A percentile compares a stretch with the other conserved stretches of the same genome.
These are phyloP conservation scores for Mugil cephalus DNA, from an alignment of 2,113 vertebrate species.

Conservation along the genomic window DNA sequence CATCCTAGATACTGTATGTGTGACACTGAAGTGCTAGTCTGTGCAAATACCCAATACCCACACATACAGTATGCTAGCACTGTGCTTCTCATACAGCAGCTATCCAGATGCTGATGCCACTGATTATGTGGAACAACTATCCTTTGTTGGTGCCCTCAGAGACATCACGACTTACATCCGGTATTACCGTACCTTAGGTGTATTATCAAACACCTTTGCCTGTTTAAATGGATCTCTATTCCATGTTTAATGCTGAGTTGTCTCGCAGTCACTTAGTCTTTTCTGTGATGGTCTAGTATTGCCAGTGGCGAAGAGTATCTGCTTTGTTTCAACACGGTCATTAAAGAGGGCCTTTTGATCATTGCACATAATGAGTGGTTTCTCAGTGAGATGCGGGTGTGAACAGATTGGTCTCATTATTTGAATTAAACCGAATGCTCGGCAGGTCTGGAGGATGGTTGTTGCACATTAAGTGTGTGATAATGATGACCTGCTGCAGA, in stretches of 20 bases:
- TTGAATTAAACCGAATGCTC: constrained; percentile 61
- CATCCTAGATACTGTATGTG: neutral
- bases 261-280: neutral
- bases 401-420: constrained; percentile 63
- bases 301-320: constrained; percentile 25
- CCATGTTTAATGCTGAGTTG: neutral
- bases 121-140: neutral
- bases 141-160: neutral
- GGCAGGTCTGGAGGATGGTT: constrained; percentile 48
- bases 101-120: neutral
- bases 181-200: no score
- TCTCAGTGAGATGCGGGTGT: constrained; percentile 49
- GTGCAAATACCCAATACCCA: no score
- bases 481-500: constrained; percentile 53
- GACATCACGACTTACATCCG: neutral
- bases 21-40: neutral
- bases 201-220: no score
- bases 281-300: neutral
- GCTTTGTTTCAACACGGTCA: constrained; percentile 40
- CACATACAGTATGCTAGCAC: neutral
- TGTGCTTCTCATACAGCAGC: neutral
- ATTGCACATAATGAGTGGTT: constrained; percentile 36
- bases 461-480: constrained; percentile 47
- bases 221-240: neutral
- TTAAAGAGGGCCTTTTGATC: constrained; percentile 64